phyloP scores from a whole-genome alignment of 2,113 vertebrate species.

The Notothenia coriiceps region DNA sequence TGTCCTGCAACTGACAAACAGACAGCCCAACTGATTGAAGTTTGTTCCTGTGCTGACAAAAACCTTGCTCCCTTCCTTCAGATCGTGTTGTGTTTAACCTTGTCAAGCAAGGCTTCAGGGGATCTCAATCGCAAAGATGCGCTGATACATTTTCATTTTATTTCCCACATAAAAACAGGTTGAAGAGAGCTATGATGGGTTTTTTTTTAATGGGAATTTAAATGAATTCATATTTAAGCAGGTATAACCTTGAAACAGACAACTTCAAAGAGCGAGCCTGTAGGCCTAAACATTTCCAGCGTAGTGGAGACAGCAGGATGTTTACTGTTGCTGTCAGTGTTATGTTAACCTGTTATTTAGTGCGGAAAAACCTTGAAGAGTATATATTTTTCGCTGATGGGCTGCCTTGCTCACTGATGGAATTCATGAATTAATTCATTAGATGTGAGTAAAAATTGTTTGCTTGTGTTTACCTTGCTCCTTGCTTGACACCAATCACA shows the following conservation, averaged over 20 bases:
- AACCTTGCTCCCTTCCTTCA: constrained; percentile 45
- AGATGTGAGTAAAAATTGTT: neutral
- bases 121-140: constrained; percentile 53
- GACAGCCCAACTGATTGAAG: constrained; percentile 53
- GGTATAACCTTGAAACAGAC: constrained; percentile 64
- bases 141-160: constrained; percentile 53
- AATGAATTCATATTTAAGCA: constrained; percentile 66
- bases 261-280: constrained; percentile 68
- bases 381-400: constrained; percentile 11
- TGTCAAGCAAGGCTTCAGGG: constrained; percentile 58
- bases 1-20: constrained; percentile 50
- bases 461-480: neutral
- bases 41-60: constrained; percentile 57
- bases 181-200: constrained; percentile 22
- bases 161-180: constrained; percentile 36
- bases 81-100: constrained; percentile 58
- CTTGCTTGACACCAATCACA: neutral
- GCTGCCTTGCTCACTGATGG: constrained; percentile 10
- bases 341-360: constrained; percentile 30
- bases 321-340: constrained; percentile 60
- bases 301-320: constrained; percentile 19
- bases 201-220: constrained; percentile 54
- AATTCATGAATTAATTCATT: constrained; percentile 18
- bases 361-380: constrained; percentile 31
- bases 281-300: constrained; percentile 55